Base-by-base conservation (phyloP, 2,113 vertebrate genomes). In the Oreochromis aureus region DNA sequence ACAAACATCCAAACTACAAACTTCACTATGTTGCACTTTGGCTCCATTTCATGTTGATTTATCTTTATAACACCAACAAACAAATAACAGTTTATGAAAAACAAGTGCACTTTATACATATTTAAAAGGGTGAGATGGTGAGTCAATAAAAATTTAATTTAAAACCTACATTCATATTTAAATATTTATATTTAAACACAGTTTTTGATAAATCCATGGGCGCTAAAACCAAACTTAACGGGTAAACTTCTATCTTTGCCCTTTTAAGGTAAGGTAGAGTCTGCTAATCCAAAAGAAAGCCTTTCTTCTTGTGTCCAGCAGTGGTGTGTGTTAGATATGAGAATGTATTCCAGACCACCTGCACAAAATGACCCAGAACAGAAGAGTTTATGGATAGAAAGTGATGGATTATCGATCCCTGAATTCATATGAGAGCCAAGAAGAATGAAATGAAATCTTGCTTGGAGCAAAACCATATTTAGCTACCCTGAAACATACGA, bases 351-450 rank as follows among this genome's bases (percentile, higher is more conserved):
- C 24, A 78, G 44, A 78, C 41, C 41, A 18, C 69, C 69, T 76
- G 41, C 69, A 48, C 22, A 18, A 76, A 48, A 76, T 48, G 15
- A 48, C 44, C 22, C 71, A 51, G 44, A 51, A 78, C 16, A 51
- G 44, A 51, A 51, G 44, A 30, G 16, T 78, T 51, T 78, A 51
- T 78, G 71, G 71, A 78, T 78, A 78, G 27, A 51, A 78, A 78
- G 71, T 78, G 71, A 78, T 51, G 71, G 71, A 51, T 51, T 78
- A 78, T 78, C 2, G 44, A 78, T 78, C 6, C 44, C 44, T 19
- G 24, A 19, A 51, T 51, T 44, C 44, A 78, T 51, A 78, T 0
- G 4, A 78, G 44, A 78, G 71, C 44, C 27, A 32, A 78, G 24
- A 30, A 78, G 71, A 78, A 51, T 51, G 44, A 78, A 78, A 78